Evolutionary conservation across 2,113 vertebrate species (phyloP).

Genomic region (Alethe castanea): DNA sequence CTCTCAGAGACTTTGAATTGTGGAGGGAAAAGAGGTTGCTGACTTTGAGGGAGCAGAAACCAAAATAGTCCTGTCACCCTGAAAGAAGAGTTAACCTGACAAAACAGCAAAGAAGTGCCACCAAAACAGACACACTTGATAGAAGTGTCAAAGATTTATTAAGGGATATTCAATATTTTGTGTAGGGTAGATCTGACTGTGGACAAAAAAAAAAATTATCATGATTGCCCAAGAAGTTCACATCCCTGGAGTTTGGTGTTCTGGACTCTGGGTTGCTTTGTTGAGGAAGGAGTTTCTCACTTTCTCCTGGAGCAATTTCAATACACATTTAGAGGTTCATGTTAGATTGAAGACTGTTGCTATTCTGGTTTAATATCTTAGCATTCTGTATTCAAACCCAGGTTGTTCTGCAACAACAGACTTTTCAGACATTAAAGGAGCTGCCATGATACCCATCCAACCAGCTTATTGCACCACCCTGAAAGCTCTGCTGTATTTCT

Average conservation of each 20-base stretch:
- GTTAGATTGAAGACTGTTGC: not conserved
- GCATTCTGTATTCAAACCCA: rapidly evolving
- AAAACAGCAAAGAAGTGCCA: not conserved
- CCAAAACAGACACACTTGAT: not conserved
- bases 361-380: not conserved
- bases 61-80: not conserved
- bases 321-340: rapidly evolving
- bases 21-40: not conserved
- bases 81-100: not conserved
- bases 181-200: not conserved
- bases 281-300: not conserved
- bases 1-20: not conserved
- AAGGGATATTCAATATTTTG: not conserved
- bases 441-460: not conserved
- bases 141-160: not conserved
- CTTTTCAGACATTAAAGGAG: not conserved
- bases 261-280: not conserved
- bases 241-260: not conserved
- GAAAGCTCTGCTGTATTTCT: not conserved
- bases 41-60: not conserved
- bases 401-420: not conserved
- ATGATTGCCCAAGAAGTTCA: not conserved
- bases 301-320: not conserved
- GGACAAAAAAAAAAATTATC: not conserved
- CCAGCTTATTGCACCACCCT: not conserved